These are phyloP conservation scores for Spodoptera litura DNA, from an alignment of 1,140 invertebrate species.

Conservation along the genomic window DNA sequence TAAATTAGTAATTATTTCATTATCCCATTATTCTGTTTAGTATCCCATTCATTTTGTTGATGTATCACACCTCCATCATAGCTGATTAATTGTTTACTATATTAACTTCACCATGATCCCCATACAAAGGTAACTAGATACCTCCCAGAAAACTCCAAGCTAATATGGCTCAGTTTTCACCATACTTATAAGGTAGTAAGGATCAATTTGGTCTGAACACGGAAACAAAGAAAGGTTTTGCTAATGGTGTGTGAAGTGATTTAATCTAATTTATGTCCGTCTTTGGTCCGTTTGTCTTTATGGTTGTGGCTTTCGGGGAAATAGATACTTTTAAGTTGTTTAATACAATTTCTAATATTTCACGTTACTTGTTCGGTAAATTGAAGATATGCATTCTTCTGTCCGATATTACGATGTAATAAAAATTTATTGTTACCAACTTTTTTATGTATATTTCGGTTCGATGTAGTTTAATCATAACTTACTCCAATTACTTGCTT, in stretches of 20 bases:
- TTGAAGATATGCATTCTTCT: constrained; percentile 21
- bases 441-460: not conserved
- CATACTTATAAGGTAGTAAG: constrained; percentile 17
- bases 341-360: constrained; percentile 36
- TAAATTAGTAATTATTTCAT: constrained; percentile 1
- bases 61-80: constrained; percentile 57
- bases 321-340: constrained; percentile 49
- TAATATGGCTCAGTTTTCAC: constrained; percentile 18
- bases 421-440: not conserved
- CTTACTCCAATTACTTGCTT: too few species aligned
- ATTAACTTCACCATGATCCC: constrained; percentile 49
- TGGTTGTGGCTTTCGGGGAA: constrained; percentile 42
- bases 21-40: not conserved
- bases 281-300: constrained; percentile 50
- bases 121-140: constrained; percentile 58
- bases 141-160: constrained; percentile 25
- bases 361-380: constrained; percentile 25
- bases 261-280: constrained; percentile 51
- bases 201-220: constrained; percentile 33
- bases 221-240: constrained; percentile 47
- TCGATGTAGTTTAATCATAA: too few species aligned
- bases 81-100: constrained; percentile 56
- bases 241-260: constrained; percentile 53
- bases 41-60: constrained; percentile 47
- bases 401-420: not conserved